A percentile compares a stretch with the other conserved stretches of the same genome.
These are phyloP conservation scores for Mystacornis crossleyi DNA, from an alignment of 2,113 vertebrate genomes.

Conservation along the genomic window DNA sequence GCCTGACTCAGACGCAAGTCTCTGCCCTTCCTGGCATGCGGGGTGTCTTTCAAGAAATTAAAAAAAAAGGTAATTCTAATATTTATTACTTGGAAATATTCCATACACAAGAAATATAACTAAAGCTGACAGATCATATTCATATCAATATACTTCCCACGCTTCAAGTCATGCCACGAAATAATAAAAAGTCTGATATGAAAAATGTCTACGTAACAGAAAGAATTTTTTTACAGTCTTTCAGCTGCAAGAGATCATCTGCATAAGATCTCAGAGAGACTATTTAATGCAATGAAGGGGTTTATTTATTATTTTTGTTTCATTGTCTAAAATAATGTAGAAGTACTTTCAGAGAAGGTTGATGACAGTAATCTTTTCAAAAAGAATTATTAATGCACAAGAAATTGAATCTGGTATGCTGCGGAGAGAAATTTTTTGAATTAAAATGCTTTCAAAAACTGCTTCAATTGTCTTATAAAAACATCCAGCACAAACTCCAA, in stretches of 20 bases:
- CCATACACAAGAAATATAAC: not conserved
- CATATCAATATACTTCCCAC: not conserved
- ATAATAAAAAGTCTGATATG: not conserved
- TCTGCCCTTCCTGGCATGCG: rapidly evolving
- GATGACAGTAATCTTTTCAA: not conserved
- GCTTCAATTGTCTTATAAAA: not conserved
- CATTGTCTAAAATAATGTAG: not conserved
- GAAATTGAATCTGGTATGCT: not conserved
- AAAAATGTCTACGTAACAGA: not conserved
- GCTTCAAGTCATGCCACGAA: not conserved
- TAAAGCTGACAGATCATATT: not conserved
- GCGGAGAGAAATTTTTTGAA: not conserved
- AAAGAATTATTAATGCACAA: not conserved
- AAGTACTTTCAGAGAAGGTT: not conserved
- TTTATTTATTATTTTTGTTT: not conserved
- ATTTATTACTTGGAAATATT: not conserved
- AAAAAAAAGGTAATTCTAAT: not conserved
- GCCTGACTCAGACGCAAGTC: not conserved
- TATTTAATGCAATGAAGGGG: not conserved
- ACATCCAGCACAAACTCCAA: not conserved
- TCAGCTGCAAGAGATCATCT: not conserved
- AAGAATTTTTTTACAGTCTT: not conserved
- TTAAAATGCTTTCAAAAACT: not conserved
- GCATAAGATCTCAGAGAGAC: not conserved
- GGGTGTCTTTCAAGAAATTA: not conserved